A percentile compares a stretch with the other conserved stretches of the same genome.
phyloP scores from a whole-genome alignment of 2,797 vertebrate genomes.

The Tragelaphus eurycerus region DNA sequence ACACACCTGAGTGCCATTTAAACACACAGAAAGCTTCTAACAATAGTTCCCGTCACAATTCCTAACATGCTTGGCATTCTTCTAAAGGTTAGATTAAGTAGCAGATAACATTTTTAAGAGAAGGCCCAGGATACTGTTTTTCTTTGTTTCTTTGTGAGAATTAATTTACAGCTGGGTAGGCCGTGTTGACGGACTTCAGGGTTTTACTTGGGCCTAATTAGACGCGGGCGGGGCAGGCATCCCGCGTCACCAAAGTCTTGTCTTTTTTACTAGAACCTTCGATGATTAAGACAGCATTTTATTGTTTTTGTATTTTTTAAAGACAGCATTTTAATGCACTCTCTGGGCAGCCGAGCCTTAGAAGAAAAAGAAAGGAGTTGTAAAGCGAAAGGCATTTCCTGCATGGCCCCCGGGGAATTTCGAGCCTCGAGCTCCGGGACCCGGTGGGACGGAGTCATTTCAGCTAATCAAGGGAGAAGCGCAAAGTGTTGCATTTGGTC shows the following conservation, averaged over 20 bases:
- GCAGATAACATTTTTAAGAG: slow-evolving; percentile 82
- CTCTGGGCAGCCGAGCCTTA: slow-evolving; percentile 83
- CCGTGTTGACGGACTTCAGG: slow-evolving; percentile 81
- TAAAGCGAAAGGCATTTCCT: slow-evolving; percentile 91
- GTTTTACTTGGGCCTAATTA: slow-evolving; percentile 79
- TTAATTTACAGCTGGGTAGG: slow-evolving; percentile 81
- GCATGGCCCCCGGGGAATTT: slow-evolving; percentile 84
- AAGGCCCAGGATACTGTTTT: slow-evolving; percentile 45
- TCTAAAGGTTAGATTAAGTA: slow-evolving; percentile 85
- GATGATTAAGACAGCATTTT: slow-evolving; percentile 81
- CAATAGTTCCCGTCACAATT: slow-evolving; percentile 83
- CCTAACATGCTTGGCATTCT: slow-evolving; percentile 85
- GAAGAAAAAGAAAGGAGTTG: slow-evolving; percentile 82
- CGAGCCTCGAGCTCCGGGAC: slow-evolving; percentile 83
- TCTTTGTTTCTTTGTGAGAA: slow-evolving; percentile 67
- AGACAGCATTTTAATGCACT: slow-evolving; percentile 81
- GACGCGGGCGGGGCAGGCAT: slow-evolving; percentile 70
- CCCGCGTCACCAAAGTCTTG: slow-evolving; percentile 71
- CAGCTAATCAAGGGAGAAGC: slow-evolving; percentile 88
- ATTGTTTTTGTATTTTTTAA: not conserved
- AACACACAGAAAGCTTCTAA: slow-evolving; percentile 73
- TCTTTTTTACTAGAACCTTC: slow-evolving; percentile 73
- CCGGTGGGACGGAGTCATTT: slow-evolving; percentile 84
- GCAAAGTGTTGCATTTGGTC: slow-evolving; percentile 85
- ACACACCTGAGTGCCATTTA: slow-evolving; percentile 79